Percentiles rank a stretch among this genome's conserved stretches.
These are phyloP conservation scores for Thamnophis elegans DNA, from an alignment of 2,797 vertebrate genomes.

Conservation along the genomic window DNA sequence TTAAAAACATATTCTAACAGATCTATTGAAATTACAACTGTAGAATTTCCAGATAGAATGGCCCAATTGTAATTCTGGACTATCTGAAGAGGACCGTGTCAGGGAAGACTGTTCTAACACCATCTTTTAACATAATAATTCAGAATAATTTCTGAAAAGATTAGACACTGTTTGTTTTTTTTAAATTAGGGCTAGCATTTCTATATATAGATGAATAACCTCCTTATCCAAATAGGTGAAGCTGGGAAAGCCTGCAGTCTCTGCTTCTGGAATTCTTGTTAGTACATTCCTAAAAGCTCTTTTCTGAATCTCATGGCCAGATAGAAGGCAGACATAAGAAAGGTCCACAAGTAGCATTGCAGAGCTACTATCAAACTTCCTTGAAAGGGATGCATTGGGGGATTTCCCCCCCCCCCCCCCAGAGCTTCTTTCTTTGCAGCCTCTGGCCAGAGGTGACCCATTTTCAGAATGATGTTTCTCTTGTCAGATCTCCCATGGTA, in stretches of 20 bases:
- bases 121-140: neutral
- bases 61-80: neutral
- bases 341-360: neutral
- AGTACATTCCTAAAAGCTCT: neutral
- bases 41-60: neutral
- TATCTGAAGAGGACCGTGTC: neutral
- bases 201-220: neutral
- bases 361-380: neutral
- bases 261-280: neutral
- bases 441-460: neutral
- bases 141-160: neutral
- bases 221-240: neutral
- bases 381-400: neutral
- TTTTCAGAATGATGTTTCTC: neutral
- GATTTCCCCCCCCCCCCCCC: neutral
- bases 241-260: neutral
- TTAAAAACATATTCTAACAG: neutral
- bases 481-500: neutral
- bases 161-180: neutral
- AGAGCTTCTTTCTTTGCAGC: neutral
- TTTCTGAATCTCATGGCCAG: neutral
- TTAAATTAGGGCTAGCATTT: neutral
- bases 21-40: neutral
- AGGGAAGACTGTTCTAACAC: neutral
- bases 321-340: neutral